Evolutionary conservation across 2,888 invertebrate species (phyloP), one percentile per base, ranked within the genome.

Genomic region (Drosophila mayaguana): DNA sequence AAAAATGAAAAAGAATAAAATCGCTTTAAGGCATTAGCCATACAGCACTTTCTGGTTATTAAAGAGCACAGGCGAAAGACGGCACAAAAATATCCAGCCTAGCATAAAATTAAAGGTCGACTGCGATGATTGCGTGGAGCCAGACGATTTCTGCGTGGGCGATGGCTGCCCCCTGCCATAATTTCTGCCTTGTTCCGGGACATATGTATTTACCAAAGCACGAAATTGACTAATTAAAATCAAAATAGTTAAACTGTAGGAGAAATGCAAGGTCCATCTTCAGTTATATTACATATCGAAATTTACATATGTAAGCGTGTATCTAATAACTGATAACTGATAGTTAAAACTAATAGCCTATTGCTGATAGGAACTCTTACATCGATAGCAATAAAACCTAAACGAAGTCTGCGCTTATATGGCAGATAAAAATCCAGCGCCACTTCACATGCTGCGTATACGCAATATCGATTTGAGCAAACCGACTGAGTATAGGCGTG

Each of bases 291-390:
- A 48, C 12, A 28, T 46, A 67, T 45, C 64, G 38, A 62, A 68
- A 72, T 73, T 61, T 77, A 70, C 46, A 56, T 73, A 62, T 66
- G 61, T 71, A 59, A 46, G 60, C 54, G 48, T 60, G 46, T 46
- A 18, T 42, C 16, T 28, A 34, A 36, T 54, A 40, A 36, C 65
- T 53, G 65, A 77, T 72, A 63, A 60, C 64, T 56, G 56, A 59
- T 50, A 70, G 71, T 59, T 57, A 59, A 71, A 78, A 75, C 75
- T 75, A 83, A 72, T 75, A 71, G 75, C 83, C 86, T 83, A 88
- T 80, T 80, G 70, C 63, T 84, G 84, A 90, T 90, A 87, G 76
- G 77, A 56, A 56, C 69, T 61, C 63, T 71, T 81, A 90, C 90
- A 88, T 73, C 59, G 70, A 75, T 81, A 63, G 80, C 81, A 78